Base-by-base conservation (phyloP, 2,888 invertebrate genomes). In the Drosophila vallismaia region DNA sequence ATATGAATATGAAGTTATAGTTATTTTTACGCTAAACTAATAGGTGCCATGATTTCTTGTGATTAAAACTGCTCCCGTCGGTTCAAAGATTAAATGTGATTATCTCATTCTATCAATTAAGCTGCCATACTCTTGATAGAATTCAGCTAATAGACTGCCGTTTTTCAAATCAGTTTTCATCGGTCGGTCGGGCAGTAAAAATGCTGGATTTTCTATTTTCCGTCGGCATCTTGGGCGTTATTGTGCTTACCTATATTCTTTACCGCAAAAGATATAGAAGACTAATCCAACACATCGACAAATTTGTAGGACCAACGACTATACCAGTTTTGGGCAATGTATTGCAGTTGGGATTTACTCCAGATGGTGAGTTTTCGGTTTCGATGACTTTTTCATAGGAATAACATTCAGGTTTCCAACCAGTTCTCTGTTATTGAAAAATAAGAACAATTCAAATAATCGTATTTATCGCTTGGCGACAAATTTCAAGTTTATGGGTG, bases 321-420 rank as follows among this genome's bases (percentile, higher is more conserved):
- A 14, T 40, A n/a, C 40, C 40, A 3, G 9, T 40, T 40, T 40
- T 40, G 14, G 40, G 40, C 14, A 40, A 40, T 8, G 0, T 79
- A 1, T 24, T 79, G 31, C 74, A 77, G 19, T 8, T 86, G 28
- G 77, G 83, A n/a, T 42, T 72, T 4, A 71, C 68, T 4, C 71
- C 74, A 28, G 69, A 69, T 49, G 79, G 74, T 79, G 42, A 74
- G 76, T 72, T 50, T 14, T 14, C 14, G 8, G 8, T 8, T 40
- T 8, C 7, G 12, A 19, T 28, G 28, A 6, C 28, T 42, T 42
- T 42, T 42, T 38, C 19, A 10, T 52, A 52, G 38, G 38, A 63
- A 54, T 59, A 38, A 12, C 40, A 42, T 59, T 33, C 36, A 59
- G 82, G 82, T 59, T 77, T 44, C 3, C 19, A 53, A 50, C 74